A percentile compares a stretch with the other conserved stretches of the same genome.
These are phyloP conservation scores for Leptobrachium leishanense DNA, from an alignment of 2,113 vertebrate species.

Conservation along the genomic window DNA sequence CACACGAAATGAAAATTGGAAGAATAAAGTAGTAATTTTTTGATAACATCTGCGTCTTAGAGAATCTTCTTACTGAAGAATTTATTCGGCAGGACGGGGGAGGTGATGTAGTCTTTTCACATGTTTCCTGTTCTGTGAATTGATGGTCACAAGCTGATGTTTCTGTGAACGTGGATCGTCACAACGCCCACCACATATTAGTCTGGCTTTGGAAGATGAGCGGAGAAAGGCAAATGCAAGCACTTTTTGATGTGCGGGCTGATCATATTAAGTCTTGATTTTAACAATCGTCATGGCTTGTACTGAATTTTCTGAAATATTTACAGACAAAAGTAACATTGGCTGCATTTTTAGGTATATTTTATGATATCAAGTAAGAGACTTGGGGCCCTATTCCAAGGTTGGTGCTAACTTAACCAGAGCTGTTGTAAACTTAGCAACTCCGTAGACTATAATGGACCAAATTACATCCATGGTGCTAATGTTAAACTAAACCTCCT, in stretches of 20 bases:
- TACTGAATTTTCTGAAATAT: no score
- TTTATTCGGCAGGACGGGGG: constrained; percentile 24
- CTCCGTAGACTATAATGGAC: no score
- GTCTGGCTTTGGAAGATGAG: neutral
- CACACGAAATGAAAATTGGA: constrained; percentile 44
- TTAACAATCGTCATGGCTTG: no score
- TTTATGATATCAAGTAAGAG: no score
- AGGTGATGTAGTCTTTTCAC: constrained; percentile 39
- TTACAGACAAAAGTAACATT: no score
- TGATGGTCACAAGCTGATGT: constrained; percentile 25
- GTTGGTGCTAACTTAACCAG: no score
- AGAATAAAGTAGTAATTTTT: constrained; percentile 50
- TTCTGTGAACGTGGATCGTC: constrained; percentile 15
- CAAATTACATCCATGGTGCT: no score
- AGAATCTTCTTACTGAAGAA: constrained; percentile 38
- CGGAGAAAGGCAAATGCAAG: neutral
- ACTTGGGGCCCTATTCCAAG: no score
- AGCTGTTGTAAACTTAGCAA: no score
- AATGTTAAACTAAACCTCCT: no score
- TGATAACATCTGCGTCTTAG: constrained; percentile 47
- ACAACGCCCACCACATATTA: constrained; percentile 24
- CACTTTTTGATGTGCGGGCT: neutral
- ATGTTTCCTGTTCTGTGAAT: constrained; percentile 15
- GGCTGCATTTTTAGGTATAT: no score
- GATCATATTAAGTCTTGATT: neutral